phyloP scores from a whole-genome alignment of 2,888 invertebrate genomes.

The Mythimna ferrago region DNA sequence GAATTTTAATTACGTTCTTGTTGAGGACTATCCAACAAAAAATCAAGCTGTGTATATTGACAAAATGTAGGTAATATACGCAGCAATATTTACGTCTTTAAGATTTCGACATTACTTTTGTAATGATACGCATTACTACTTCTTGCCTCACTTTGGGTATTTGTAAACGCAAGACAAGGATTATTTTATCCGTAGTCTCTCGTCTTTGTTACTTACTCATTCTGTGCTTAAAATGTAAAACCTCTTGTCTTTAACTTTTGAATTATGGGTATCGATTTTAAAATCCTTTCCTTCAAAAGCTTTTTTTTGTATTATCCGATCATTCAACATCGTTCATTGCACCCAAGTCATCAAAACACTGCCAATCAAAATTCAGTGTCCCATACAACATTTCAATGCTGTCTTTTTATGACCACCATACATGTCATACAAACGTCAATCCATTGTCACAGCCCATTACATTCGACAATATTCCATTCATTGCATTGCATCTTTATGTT shows the following conservation, averaged over 20 bases:
- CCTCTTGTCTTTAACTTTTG: not conserved
- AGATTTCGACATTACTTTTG: not conserved
- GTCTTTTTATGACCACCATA: conserved; percentile 50
- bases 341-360: conserved; percentile 15
- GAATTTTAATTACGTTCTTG: conserved; percentile 40
- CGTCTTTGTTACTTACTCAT: not conserved
- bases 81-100: not conserved
- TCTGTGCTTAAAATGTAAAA: not conserved
- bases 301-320: not conserved
- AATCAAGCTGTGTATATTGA: conserved; percentile 20
- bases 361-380: conserved; percentile 48
- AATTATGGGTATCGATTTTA: not conserved
- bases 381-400: conserved; percentile 37
- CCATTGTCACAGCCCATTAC: conserved; percentile 57
- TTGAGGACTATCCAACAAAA: conserved; percentile 12
- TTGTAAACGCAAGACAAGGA: not conserved
- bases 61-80: not conserved
- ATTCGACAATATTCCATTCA: conserved; percentile 54
- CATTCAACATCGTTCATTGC: conserved; percentile 17
- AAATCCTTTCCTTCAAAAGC: not conserved
- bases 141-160: not conserved
- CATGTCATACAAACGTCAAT: conserved; percentile 57
- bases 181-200: not conserved
- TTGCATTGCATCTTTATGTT: conserved; percentile 35
- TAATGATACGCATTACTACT: not conserved